Evolutionary conservation across 2,888 invertebrate genomes (phyloP).

Genomic region (Agriotes lineatus): DNA sequence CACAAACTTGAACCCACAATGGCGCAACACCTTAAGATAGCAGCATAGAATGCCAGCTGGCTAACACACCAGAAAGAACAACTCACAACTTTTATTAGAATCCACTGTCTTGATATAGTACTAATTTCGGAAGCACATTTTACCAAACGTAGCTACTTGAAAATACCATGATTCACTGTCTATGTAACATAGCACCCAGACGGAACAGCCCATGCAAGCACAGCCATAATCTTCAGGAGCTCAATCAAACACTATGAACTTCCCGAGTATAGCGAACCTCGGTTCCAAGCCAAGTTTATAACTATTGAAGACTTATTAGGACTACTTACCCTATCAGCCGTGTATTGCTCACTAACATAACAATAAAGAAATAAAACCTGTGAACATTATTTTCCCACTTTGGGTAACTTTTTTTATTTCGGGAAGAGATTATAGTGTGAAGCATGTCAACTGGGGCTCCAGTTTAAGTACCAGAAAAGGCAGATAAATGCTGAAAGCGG

Average conservation of each 20-base stretch:
- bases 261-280: background rate
- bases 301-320: no score
- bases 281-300: background rate
- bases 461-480: no score
- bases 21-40: conserved; percentile 23
- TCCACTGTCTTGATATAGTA: background rate
- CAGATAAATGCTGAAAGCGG: no score
- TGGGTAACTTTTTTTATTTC: no score
- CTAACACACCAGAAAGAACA: conserved; percentile 17
- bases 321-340: no score
- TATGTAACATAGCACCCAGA: conserved; percentile 26
- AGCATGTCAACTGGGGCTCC: no score
- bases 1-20: background rate
- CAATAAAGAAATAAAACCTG: background rate
- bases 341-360: no score
- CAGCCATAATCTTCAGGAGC: background rate
- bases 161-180: conserved; percentile 22
- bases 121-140: conserved; percentile 6
- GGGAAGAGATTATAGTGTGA: no score
- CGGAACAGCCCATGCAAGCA: conserved; percentile 27
- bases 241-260: conserved; percentile 1
- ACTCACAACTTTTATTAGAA: conserved; percentile 24
- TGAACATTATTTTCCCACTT: no score
- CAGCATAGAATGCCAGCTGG: conserved; percentile 32
- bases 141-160: conserved; percentile 26